Conservation (phyloP, 2,113 vertebrate species). For the Pristiophorus japonicus region DNA sequence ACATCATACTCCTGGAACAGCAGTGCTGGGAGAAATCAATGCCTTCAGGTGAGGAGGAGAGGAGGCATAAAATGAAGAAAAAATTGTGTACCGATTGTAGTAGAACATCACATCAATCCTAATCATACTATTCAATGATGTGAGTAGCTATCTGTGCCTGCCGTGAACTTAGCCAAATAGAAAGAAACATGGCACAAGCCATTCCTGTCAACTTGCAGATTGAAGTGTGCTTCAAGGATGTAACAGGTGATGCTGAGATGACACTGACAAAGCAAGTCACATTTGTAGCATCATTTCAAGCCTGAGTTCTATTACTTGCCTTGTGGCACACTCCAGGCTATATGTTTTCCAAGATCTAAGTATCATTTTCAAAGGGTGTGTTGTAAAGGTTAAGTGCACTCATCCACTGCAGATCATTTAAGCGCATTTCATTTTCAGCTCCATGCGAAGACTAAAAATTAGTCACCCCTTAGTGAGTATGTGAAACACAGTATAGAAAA, state of each 20-base stretch:
- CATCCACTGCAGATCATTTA: neutral
- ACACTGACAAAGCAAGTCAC: neutral
- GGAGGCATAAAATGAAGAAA: neutral
- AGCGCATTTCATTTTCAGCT: neutral
- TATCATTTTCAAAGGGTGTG: neutral
- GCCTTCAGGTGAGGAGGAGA: neutral
- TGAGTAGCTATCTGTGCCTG: neutral
- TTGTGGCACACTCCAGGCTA: neutral
- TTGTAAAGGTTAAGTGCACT: conserved; percentile 2
- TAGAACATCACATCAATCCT: neutral
- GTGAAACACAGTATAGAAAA: neutral
- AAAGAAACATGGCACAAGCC: neutral
- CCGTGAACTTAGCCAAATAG: neutral
- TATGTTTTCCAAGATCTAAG: neutral
- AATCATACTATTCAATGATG: neutral
- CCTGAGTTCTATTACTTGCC: neutral
- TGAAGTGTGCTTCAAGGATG: neutral
- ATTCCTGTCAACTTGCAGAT: neutral
- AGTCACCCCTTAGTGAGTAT: neutral
- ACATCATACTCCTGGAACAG: neutral
- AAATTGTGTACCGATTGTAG: neutral
- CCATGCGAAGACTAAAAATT: neutral
- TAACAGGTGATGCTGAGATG: neutral
- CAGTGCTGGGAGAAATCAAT: neutral
- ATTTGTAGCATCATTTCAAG: neutral